Percentiles rank a stretch among this genome's conserved stretches.
Evolutionary conservation across 2,888 invertebrate genomes (phyloP).

Genomic region (Ptilodon capucinus): DNA sequence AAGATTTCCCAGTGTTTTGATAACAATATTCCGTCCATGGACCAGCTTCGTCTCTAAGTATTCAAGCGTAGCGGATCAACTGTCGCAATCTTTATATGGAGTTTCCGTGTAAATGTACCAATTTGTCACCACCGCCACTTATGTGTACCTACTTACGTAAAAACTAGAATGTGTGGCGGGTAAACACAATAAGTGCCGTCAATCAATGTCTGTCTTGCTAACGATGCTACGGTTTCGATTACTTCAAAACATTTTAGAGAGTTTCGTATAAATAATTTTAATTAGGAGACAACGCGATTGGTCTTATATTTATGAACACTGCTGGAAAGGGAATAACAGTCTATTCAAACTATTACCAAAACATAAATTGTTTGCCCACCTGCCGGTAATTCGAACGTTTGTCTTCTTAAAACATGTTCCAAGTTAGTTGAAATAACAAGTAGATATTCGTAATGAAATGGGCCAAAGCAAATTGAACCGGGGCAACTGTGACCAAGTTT

Average conservation of each 20-base stretch:
- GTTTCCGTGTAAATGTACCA: background rate
- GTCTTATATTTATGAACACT: too few species aligned
- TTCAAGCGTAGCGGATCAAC: background rate
- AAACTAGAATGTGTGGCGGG: background rate
- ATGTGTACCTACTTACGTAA: background rate
- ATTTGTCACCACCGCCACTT: background rate
- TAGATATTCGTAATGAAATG: conserved; percentile 13
- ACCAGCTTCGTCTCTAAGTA: background rate
- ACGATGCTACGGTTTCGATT: background rate
- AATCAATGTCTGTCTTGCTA: background rate
- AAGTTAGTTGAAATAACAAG: conserved; percentile 12
- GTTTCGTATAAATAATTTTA: too few species aligned
- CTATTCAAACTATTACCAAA: background rate
- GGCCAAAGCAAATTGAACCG: conserved; percentile 17
- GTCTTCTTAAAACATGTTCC: background rate
- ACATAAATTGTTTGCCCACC: background rate
- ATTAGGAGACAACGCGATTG: too few species aligned
- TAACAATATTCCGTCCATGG: too few species aligned
- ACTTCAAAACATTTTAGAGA: background rate
- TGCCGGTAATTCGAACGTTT: background rate
- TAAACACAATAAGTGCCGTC: background rate
- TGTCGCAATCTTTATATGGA: background rate
- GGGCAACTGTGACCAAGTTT: conserved; percentile 23
- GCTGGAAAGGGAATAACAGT: background rate
- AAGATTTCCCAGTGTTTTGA: too few species aligned